These are phyloP conservation scores for Pteropus rufus DNA, from an alignment of 2,797 vertebrate genomes.

Conservation along the genomic window DNA sequence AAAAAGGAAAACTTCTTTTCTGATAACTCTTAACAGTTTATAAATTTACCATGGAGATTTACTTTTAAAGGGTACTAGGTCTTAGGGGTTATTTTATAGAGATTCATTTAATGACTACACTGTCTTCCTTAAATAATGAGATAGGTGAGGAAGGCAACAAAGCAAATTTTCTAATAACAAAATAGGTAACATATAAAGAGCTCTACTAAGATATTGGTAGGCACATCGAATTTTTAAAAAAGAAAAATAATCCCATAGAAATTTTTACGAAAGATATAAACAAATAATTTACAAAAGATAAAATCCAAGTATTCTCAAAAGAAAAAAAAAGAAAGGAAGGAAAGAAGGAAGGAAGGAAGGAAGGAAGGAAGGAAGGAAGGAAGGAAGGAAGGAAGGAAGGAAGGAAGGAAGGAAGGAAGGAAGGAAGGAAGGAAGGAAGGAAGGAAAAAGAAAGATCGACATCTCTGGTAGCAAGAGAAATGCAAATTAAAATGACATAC, in stretches of 20 bases:
- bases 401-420: no score
- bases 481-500: not conserved
- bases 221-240: constrained; percentile 9
- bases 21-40: not conserved
- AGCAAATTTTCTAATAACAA: not conserved
- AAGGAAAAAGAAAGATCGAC: not conserved
- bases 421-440: no score
- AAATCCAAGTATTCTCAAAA: not conserved
- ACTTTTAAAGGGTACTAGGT: not conserved
- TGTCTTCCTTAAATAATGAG: not conserved
- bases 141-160: not conserved
- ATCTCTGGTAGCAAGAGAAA: not conserved
- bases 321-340: not conserved
- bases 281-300: not conserved
- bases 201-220: not conserved
- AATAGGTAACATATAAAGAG: not conserved
- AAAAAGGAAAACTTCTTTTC: not conserved
- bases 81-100: not conserved
- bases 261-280: not conserved
- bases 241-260: not conserved
- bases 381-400: no score
- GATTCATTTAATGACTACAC: not conserved
- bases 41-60: not conserved
- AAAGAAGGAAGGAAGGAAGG: no score
- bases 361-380: no score